Conservation (phyloP, 1,140 invertebrate species). For the Formica exsecta region DNA sequence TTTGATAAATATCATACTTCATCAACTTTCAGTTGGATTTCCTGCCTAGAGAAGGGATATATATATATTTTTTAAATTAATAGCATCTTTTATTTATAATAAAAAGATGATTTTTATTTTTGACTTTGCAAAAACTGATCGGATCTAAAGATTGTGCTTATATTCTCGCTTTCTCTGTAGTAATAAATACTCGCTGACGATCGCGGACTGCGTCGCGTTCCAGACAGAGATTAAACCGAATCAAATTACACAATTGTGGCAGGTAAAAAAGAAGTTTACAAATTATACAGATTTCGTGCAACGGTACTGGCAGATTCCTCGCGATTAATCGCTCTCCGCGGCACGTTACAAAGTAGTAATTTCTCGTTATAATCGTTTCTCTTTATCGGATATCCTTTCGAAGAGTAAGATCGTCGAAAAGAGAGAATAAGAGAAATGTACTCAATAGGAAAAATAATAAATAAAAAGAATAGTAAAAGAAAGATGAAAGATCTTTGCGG, state of each 20-base stretch:
- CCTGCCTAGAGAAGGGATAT: background rate
- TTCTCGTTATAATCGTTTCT: conserved; percentile 58
- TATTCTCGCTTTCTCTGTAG: conserved; percentile 31
- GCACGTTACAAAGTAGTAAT: conserved; percentile 59
- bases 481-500: background rate
- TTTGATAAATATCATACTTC: conserved; percentile 10
- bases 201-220: conserved; percentile 38
- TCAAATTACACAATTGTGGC: conserved; percentile 61
- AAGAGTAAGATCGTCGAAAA: conserved; percentile 2
- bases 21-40: background rate
- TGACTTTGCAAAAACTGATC: conserved; percentile 36
- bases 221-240: conserved; percentile 62
- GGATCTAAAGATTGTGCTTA: conserved; percentile 47
- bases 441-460: background rate
- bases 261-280: conserved; percentile 51
- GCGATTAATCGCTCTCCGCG: conserved; percentile 58
- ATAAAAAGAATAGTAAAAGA: background rate
- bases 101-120: conserved; percentile 32
- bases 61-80: conserved; percentile 10
- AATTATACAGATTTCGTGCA: conserved; percentile 64
- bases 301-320: conserved; percentile 55
- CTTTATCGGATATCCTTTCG: conserved; percentile 58
- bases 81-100: background rate
- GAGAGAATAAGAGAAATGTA: background rate
- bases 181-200: conserved; percentile 59